These are phyloP conservation scores for Pelecanoides urinatrix DNA, from an alignment of 2,113 vertebrate genomes.

Conservation along the genomic window DNA sequence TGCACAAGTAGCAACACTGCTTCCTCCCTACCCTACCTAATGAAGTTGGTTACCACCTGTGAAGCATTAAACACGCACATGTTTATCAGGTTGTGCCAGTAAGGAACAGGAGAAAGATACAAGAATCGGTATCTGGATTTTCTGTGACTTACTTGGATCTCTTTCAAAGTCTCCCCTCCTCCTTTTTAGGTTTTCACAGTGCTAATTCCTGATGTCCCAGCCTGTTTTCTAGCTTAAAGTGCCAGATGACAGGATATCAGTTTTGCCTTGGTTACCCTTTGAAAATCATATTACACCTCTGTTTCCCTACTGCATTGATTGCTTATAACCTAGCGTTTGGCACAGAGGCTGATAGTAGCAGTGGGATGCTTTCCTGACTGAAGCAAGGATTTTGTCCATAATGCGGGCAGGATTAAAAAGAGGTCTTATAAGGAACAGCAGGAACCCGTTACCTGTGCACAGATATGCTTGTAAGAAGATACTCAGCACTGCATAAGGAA, in stretches of 20 bases:
- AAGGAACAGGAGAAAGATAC: background rate
- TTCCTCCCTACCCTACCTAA: background rate
- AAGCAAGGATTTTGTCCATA: background rate
- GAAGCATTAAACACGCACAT: background rate
- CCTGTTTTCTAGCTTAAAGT: background rate
- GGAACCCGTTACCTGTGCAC: background rate
- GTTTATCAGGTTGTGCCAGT: background rate
- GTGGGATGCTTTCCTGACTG: background rate
- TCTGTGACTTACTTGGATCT: background rate
- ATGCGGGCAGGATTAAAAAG: background rate
- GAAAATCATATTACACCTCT: background rate
- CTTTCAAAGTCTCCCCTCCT: background rate
- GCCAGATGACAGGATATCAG: background rate
- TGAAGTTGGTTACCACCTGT: background rate
- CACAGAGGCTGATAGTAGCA: background rate
- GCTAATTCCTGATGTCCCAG: background rate
- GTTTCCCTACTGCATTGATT: background rate
- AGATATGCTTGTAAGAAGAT: background rate
- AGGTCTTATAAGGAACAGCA: background rate
- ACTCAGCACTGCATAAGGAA: background rate
- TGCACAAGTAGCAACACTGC: background rate
- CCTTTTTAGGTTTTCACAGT: background rate
- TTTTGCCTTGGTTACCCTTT: background rate
- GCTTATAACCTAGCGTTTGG: background rate
- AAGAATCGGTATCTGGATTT: background rate